Conservation (phyloP, 2,888 invertebrate genomes). For the Archaeoteleia sp. region DNA sequence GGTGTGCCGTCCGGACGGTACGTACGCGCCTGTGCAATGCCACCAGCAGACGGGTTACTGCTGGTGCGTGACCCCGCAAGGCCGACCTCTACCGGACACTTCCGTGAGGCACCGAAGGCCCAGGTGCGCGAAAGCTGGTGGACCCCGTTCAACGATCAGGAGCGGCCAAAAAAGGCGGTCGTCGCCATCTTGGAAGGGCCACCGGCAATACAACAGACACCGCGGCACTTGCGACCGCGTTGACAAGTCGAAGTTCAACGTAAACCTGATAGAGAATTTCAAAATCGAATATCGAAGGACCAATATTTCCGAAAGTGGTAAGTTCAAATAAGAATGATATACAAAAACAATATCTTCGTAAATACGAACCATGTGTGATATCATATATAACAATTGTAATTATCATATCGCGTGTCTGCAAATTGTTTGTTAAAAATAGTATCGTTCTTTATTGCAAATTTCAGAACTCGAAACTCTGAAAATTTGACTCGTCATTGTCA, state of each 20-base stretch:
- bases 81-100: slow-evolving; percentile 88
- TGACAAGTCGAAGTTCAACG: slow-evolving; percentile 88
- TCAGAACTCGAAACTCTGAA: too few species aligned
- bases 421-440: too few species aligned
- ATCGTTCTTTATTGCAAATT: too few species aligned
- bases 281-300: slow-evolving; percentile 82
- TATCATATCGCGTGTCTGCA: too few species aligned
- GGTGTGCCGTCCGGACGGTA: slow-evolving; percentile 88
- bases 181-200: slow-evolving; percentile 64
- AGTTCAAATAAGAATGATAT: too few species aligned
- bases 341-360: too few species aligned
- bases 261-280: slow-evolving; percentile 89
- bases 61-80: slow-evolving; percentile 93
- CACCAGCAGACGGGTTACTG: slow-evolving; percentile 85
- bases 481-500: too few species aligned
- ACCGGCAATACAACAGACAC: too few species aligned
- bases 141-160: slow-evolving; percentile 53
- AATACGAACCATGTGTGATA: too few species aligned
- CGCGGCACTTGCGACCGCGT: slow-evolving; percentile 79
- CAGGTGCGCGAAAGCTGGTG: slow-evolving; percentile 78
- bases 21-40: slow-evolving; percentile 91
- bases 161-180: slow-evolving; percentile 65
- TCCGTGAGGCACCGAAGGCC: slow-evolving; percentile 83
- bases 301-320: slow-evolving; percentile 68
- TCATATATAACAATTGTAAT: too few species aligned